Evolutionary conservation across 2,113 vertebrate species (phyloP), one percentile per base, ranked within the genome.

Genomic region (Gadus chalcogrammus): DNA sequence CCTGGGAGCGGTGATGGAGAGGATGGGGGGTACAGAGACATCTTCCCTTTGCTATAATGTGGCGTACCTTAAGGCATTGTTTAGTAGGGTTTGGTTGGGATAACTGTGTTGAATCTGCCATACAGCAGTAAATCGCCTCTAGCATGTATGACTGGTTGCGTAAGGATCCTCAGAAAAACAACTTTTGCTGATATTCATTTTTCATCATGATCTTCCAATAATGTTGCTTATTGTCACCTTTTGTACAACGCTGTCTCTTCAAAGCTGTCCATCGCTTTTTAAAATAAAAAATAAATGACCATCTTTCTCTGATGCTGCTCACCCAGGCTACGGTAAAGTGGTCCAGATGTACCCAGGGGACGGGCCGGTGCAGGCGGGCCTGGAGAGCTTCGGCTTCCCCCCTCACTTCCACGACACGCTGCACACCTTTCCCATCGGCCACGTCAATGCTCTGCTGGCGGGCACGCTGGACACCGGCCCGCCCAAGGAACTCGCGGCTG

Each of bases 331-430:
- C 1, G 97, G 97, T 65, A 94, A 95, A 65, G 94, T 99, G 87
- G 91, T 98, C 84, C 97, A 98, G 83, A 93, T 99, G 90, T 97
- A 95, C 83, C 93, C 97, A 22, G 95, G 95, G 85, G 93, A 91
- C 5, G 95, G 93, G 31, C 95, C 97, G 1, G 88, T 94, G 5
- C 92, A 95, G 76, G 93, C 93, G 67, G 96, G 95, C 71, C 93
- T 96, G 83, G 92, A 95, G 59, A 95, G 92, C 85, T 99, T 98
- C 88, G 97, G 97, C 73, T 99, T 99, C 83, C 96, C 96, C 8
- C 87, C 89, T 27, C 90, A 77, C 69, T 99, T 98, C 85, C 93
- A 94, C 28, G 76, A 92, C 27, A 91, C 79, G 7, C 93, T 99
- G 31, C 93, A 96, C 55, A 95, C 96, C 71, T 99, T 99, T 73